Evolutionary conservation across 92 coral and sea anemone genomes (phyloP).

Genomic region (Diadumene lineata): DNA sequence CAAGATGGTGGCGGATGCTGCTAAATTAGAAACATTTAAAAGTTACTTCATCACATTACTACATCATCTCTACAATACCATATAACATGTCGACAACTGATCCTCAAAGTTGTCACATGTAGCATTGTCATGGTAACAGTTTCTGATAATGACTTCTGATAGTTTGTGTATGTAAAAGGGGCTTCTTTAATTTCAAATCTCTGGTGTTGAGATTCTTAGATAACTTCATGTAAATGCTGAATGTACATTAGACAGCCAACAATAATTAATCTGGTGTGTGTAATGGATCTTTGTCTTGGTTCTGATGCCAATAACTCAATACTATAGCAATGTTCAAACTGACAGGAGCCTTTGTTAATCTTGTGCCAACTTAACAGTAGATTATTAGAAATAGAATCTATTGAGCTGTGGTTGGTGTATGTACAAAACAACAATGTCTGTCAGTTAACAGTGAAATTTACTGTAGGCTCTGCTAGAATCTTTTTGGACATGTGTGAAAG

Average conservation of each 20-base stretch:
- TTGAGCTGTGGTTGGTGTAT: too few species aligned
- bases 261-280: too few species aligned
- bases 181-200: neutral
- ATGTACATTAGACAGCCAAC: neutral
- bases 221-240: neutral
- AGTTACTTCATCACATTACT: conserved; percentile 1
- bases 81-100: conserved; percentile 5
- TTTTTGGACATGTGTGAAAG: too few species aligned
- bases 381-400: too few species aligned
- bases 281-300: too few species aligned
- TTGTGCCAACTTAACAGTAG: too few species aligned
- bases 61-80: conserved; percentile 2
- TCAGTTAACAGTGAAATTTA: too few species aligned
- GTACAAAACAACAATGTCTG: too few species aligned
- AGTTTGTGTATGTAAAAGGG: conserved; percentile 4
- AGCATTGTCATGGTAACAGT: neutral
- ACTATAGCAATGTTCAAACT: too few species aligned
- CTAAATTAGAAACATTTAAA: conserved; percentile 27
- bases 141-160: neutral
- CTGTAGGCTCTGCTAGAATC: too few species aligned
- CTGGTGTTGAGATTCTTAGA: neutral
- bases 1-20: conserved; percentile 99
- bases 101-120: neutral
- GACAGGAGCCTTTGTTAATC: too few species aligned
- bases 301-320: too few species aligned